Evolutionary conservation across 2,888 invertebrate genomes (phyloP), one percentile per base, ranked within the genome.

Genomic region (Chironomus tentans): DNA sequence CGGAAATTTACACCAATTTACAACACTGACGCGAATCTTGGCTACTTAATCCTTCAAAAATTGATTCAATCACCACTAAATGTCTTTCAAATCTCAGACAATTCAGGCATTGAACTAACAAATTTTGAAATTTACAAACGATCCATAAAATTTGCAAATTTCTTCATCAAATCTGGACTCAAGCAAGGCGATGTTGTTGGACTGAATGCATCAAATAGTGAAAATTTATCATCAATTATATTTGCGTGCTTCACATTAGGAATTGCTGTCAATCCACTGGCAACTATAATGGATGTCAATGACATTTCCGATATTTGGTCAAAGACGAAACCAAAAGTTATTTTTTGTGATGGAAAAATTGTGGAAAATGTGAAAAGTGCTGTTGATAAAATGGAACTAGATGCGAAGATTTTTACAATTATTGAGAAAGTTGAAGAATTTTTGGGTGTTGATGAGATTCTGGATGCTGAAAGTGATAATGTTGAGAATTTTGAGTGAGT

Each of bases 151-250:
- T 56, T 56, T 15, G 56, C 15, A 2, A 56, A 56, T 2, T 56
- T 18, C n/a, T 18, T 70, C 7, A 21, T 2, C 4, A 48, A 21
- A 10, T 18, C 50, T 18, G 56, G 56, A 13, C 22, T 71, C 2
- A 70, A 46, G 4, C 21, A 62, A 21, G 48, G 65, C n/a, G 76
- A 76, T 48, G 50, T 65, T 10, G 15, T 76, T 12, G 76, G 76
- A 22, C 13, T 76, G 13, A 28, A 70, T 24, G 70, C 24, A 15
- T n/a, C 12, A 28, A 70, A 76, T 71, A 7, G 48, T 47, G 47
- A 70, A 18, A 3, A 70, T 70, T 3, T 70, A 1, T 62, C 76
- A n/a, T 22, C 70, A 28, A 6, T 24, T 68, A 48, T 76, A 6
- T 62, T 47, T 24, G 70, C 48, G 5, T 70, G 70, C 7, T 21